Percentiles rank a stretch among this genome's conserved stretches.
Evolutionary conservation across 1,140 invertebrate genomes (phyloP).

Genomic region (Pomacea maculata): DNA sequence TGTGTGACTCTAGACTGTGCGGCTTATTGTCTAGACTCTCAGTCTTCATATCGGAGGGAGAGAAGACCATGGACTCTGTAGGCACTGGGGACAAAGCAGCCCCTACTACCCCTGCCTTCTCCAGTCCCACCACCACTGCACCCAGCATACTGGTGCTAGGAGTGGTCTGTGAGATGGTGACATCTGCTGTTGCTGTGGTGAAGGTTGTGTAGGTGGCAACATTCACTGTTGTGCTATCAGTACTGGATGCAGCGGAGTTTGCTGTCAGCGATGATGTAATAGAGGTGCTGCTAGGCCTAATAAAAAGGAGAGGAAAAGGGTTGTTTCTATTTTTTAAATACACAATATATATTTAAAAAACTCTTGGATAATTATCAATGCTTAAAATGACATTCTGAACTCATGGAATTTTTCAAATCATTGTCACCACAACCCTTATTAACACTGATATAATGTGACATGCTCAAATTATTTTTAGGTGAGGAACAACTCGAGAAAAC

Average conservation of each 20-base stretch:
- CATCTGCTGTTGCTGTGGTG: slow-evolving; percentile 17
- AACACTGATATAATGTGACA: too few species aligned
- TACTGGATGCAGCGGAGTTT: background rate
- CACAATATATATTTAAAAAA: too few species aligned
- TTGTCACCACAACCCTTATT: too few species aligned
- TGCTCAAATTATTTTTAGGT: too few species aligned
- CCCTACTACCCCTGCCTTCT: background rate
- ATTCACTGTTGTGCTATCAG: background rate
- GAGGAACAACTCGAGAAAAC: too few species aligned
- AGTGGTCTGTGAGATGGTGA: background rate
- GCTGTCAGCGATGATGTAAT: background rate
- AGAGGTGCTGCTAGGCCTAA: background rate
- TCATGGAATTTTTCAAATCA: too few species aligned
- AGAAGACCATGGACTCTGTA: slow-evolving; percentile 9
- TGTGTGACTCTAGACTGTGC: slow-evolving; percentile 10
- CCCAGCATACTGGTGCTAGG: background rate
- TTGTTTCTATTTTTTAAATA: too few species aligned
- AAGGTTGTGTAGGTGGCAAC: background rate
- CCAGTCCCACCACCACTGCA: background rate
- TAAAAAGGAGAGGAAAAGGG: too few species aligned
- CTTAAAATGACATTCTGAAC: too few species aligned
- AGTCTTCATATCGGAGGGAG: background rate
- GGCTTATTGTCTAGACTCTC: slow-evolving; percentile 3
- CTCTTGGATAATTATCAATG: too few species aligned
- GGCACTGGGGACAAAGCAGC: background rate